phyloP scores from a whole-genome alignment of 2,888 invertebrate species.

The Scrobipalpa costella region DNA sequence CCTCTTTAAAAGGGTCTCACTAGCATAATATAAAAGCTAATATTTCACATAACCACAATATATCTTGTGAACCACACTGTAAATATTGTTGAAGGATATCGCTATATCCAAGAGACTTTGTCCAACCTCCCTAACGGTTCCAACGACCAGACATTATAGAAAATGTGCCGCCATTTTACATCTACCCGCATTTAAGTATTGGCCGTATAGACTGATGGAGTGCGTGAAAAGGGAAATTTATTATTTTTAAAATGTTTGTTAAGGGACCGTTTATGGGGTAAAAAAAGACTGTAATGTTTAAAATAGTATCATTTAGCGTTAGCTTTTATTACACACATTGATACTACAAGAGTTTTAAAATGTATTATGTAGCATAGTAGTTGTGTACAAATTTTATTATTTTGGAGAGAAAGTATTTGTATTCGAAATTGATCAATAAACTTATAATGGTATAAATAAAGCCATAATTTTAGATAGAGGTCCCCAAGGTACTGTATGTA shows the following conservation, averaged over 20 bases:
- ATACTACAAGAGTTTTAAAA: too few relatives aligned
- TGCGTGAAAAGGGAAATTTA: not conserved
- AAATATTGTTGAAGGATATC: slow-evolving; percentile 43
- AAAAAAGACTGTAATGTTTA: too few relatives aligned
- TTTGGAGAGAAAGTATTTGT: too few relatives aligned
- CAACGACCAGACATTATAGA: slow-evolving; percentile 64
- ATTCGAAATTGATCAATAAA: too few relatives aligned
- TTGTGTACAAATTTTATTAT: too few relatives aligned
- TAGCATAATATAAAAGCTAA: not conserved
- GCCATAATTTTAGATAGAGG: not conserved
- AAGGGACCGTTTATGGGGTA: too few relatives aligned
- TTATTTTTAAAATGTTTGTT: not conserved
- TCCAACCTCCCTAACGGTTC: slow-evolving; percentile 55
- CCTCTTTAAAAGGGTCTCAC: not conserved
- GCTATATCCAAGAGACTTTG: slow-evolving; percentile 50
- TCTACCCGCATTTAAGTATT: slow-evolving; percentile 28
- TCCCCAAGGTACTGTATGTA: not conserved
- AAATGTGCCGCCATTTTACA: slow-evolving; percentile 66
- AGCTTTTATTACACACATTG: too few relatives aligned
- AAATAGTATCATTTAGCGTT: too few relatives aligned
- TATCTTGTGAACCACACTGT: slow-evolving; percentile 32
- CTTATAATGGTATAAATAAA: not conserved
- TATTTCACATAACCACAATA: slow-evolving; percentile 29
- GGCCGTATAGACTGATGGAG: slow-evolving; percentile 6
- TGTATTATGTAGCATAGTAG: too few relatives aligned